Percentiles rank a stretch among this genome's conserved stretches.
phyloP scores from a whole-genome alignment of 2,113 vertebrate genomes.

The Tachysurus fulvidraco region DNA sequence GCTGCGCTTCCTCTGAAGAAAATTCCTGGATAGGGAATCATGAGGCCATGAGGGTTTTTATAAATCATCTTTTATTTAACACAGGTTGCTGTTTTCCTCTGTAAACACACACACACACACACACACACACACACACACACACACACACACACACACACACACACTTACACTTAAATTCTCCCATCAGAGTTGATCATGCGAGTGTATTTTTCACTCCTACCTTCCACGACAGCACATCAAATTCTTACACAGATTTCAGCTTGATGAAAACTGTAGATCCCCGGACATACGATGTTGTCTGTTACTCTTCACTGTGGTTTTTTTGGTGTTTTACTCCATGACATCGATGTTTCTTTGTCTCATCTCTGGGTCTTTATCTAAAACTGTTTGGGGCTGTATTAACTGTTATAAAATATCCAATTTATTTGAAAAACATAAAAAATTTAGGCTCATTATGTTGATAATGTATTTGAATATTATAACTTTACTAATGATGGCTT shows the following conservation, averaged over 20 bases:
- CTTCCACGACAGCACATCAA: neutral
- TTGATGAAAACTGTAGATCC: neutral
- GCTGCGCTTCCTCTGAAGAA: neutral
- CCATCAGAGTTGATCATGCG: neutral
- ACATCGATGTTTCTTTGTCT: neutral
- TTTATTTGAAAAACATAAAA: neutral
- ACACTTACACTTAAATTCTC: neutral
- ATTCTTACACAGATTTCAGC: neutral
- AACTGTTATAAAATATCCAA: neutral
- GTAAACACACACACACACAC: no score
- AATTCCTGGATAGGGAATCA: neutral
- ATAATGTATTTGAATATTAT: neutral
- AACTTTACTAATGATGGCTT: neutral
- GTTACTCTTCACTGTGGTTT: neutral
- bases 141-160: no score
- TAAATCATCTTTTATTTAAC: neutral
- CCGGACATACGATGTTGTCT: neutral
- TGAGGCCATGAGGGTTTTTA: neutral
- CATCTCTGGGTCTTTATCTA: neutral
- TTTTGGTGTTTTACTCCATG: neutral
- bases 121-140: no score
- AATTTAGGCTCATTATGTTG: no score
- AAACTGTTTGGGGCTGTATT: neutral
- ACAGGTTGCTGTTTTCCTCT: no score
- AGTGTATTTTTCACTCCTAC: neutral